Evolutionary conservation across 2,888 invertebrate genomes (phyloP), one percentile per base, ranked within the genome.

Genomic region (Netelia melanura): DNA sequence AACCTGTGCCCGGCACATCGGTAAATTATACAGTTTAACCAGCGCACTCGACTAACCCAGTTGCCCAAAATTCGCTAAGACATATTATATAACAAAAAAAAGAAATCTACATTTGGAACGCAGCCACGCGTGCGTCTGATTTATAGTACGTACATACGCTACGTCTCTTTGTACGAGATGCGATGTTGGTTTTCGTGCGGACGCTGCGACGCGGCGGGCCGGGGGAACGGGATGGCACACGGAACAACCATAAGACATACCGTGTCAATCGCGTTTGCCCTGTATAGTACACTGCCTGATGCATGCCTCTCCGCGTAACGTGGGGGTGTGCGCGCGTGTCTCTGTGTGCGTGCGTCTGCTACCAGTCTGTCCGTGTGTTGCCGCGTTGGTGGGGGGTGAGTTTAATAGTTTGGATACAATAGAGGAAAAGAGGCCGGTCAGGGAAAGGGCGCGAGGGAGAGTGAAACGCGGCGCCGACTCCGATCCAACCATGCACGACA

Each of bases 401-500:
- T 48, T 48, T 48, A 38, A 38, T 48, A 14, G 48, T 48, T 14
- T 48, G 48, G 11, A 0, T 48, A 48, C 48, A 48, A 38, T 38
- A 8, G 38, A 8, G 38, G 3, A 6, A 38, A 38, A 5, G 38
- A 38, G 38, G 38, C 48, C 11, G 11, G 48, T 8, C 3, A 48
- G 11, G 38, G 64, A 14, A 54, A 62, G 68, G 9, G 17, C 30
- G 56, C 62, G 61, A 58, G 72, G 38, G 54, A 71, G 48, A 52
- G 30, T 23, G 17, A 23, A 23, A 44, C 64, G 30, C 21, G 70
- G 83, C 78, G 83, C 76, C 79, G 61, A 86, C 71, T 80, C 79
- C 78, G n/a, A 10, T 75, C 68, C 72, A 61, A 62, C 82, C 83
- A 77, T 85, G 86, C 62, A 11, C n/a, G 11, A n/a, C 62, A 25